phyloP scores from a whole-genome alignment of 2,888 invertebrate species.

The Dromius quadrimaculatus region DNA sequence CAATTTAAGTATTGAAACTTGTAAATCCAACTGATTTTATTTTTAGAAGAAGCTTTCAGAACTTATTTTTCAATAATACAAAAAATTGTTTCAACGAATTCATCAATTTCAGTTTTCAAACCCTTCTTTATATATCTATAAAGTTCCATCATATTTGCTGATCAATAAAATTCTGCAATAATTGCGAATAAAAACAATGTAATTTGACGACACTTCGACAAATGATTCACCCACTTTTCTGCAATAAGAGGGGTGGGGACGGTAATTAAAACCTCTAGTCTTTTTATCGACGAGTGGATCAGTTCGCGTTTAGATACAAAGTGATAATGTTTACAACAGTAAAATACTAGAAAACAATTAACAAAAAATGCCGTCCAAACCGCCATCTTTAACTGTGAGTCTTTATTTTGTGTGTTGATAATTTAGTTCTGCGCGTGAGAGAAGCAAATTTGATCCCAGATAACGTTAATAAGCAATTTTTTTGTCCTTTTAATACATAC shows the following conservation, averaged over 20 bases:
- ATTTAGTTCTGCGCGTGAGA: conserved; percentile 1
- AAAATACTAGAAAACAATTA: not conserved
- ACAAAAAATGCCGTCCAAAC: conserved; percentile 13
- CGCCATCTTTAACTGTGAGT: conserved; percentile 14
- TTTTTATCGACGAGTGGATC: conserved; percentile 24
- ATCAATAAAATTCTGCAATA: not conserved
- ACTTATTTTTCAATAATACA: too few species aligned
- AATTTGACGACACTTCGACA: not conserved
- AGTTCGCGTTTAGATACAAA: conserved; percentile 23
- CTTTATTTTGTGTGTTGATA: conserved; percentile 5
- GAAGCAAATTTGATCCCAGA: conserved; percentile 27
- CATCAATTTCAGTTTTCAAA: not conserved
- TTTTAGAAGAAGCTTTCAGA: not conserved
- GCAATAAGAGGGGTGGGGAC: conserved; percentile 2
- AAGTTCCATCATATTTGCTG: too few species aligned
- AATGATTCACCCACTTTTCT: not conserved
- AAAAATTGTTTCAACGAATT: not conserved
- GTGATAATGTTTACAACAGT: not conserved
- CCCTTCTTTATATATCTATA: too few species aligned
- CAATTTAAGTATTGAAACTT: too few species aligned
- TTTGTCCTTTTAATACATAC: not conserved
- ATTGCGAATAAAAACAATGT: too few species aligned
- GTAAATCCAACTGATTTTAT: not conserved
- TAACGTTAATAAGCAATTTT: conserved; percentile 17
- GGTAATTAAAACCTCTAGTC: conserved; percentile 39